phyloP scores from a whole-genome alignment of 92 coral and sea anemone genomes.

The Porites divaricata region DNA sequence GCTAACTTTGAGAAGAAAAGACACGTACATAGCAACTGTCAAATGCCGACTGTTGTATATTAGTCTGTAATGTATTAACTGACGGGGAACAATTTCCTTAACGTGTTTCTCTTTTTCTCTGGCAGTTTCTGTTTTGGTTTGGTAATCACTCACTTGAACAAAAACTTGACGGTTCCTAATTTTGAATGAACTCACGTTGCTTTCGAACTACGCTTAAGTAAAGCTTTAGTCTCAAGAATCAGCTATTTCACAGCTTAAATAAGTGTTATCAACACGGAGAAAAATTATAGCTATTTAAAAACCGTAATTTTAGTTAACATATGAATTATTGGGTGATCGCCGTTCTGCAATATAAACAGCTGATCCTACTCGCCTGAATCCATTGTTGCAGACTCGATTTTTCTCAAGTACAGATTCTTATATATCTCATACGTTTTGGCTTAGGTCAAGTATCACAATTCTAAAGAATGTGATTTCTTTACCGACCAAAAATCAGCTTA shows the following conservation, averaged over 20 bases:
- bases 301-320: background rate
- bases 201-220: background rate
- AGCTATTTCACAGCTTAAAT: background rate
- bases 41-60: background rate
- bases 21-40: constrained; percentile 23
- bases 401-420: background rate
- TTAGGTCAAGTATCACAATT: background rate
- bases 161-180: constrained; percentile 7
- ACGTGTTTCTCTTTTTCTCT: too few relatives aligned
- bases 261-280: background rate
- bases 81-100: background rate
- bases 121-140: constrained; percentile 18
- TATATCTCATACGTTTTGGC: background rate
- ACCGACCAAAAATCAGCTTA: background rate
- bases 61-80: too few relatives aligned
- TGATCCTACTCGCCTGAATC: background rate
- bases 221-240: background rate
- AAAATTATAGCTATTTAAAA: background rate
- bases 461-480: background rate
- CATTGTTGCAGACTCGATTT: background rate
- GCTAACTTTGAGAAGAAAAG: constrained; percentile 14
- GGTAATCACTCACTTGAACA: constrained; percentile 30
- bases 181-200: background rate
- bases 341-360: background rate
- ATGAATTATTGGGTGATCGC: background rate